Evolutionary conservation across 1,140 invertebrate genomes (phyloP).

Genomic region (Brachionus rotundiformis): DNA sequence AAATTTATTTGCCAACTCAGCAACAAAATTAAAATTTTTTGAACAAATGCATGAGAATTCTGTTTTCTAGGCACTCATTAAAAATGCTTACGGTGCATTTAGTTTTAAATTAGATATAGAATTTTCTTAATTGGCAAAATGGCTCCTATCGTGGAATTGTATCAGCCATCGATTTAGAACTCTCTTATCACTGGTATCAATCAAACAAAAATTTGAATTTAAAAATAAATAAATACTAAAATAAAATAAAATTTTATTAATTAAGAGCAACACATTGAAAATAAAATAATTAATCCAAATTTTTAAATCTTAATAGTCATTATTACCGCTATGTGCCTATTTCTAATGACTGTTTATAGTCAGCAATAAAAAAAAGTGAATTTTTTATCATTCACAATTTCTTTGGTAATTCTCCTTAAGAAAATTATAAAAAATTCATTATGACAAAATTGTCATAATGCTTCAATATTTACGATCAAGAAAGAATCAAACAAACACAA

Average conservation of each 20-base stretch:
- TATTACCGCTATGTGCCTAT: too few species aligned
- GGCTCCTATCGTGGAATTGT: slow-evolving; percentile 4
- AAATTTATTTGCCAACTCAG: background rate
- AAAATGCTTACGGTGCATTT: background rate
- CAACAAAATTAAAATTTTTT: background rate
- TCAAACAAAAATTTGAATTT: background rate
- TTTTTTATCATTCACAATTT: too few species aligned
- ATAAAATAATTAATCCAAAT: too few species aligned
- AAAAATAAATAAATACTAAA: background rate
- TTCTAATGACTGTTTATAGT: too few species aligned
- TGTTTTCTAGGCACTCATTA: background rate
- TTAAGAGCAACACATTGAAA: too few species aligned
- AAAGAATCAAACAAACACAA: too few species aligned
- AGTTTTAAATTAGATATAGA: background rate
- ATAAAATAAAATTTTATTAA: background rate
- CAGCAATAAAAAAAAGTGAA: too few species aligned
- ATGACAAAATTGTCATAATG: too few species aligned
- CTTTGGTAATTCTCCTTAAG: too few species aligned
- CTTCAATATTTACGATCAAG: too few species aligned
- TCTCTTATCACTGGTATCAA: background rate
- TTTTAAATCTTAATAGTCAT: too few species aligned
- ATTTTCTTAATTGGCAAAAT: slow-evolving; percentile 13
- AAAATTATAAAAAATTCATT: too few species aligned
- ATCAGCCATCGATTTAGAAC: background rate
- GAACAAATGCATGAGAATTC: background rate